Evolutionary conservation across 1,140 invertebrate genomes (phyloP).

Genomic region (Parasteatoda tepidariorum): DNA sequence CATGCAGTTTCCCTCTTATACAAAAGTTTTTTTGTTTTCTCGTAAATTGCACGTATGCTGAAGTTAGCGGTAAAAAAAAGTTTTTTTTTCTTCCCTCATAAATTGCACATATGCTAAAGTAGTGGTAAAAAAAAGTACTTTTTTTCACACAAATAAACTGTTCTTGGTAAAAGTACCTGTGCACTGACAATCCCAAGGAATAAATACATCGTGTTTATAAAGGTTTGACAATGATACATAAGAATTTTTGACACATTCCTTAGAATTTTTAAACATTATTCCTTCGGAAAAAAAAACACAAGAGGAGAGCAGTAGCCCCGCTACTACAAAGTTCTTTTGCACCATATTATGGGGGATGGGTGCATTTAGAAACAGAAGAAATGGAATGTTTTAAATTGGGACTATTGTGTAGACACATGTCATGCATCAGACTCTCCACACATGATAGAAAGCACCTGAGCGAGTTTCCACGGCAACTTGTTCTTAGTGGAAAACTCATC

Average conservation of each 20-base stretch:
- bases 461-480: slow-evolving; percentile 91
- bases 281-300: too few species aligned
- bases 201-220: background rate
- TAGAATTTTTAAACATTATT: too few species aligned
- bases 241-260: background rate
- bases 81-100: slow-evolving; percentile 10
- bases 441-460: slow-evolving; percentile 96
- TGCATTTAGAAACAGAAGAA: background rate
- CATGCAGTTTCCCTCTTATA: too few species aligned
- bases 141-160: slow-evolving; percentile 5
- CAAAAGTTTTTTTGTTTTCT: slow-evolving; percentile 9
- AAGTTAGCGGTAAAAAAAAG: slow-evolving; percentile 44
- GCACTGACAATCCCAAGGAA: slow-evolving; percentile 10
- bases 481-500: slow-evolving; percentile 98
- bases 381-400: slow-evolving; percentile 57
- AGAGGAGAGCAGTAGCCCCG: background rate
- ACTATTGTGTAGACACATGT: slow-evolving; percentile 20
- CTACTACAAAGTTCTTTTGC: background rate
- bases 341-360: background rate
- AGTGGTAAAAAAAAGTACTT: slow-evolving; percentile 31
- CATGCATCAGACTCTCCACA: slow-evolving; percentile 65
- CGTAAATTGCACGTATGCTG: slow-evolving; percentile 41
- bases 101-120: slow-evolving; percentile 44
- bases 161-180: slow-evolving; percentile 46
- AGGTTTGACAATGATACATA: background rate